Evolutionary conservation across 2,113 vertebrate species (phyloP).

Genomic region (Calyptommatus sinebrachiatus): DNA sequence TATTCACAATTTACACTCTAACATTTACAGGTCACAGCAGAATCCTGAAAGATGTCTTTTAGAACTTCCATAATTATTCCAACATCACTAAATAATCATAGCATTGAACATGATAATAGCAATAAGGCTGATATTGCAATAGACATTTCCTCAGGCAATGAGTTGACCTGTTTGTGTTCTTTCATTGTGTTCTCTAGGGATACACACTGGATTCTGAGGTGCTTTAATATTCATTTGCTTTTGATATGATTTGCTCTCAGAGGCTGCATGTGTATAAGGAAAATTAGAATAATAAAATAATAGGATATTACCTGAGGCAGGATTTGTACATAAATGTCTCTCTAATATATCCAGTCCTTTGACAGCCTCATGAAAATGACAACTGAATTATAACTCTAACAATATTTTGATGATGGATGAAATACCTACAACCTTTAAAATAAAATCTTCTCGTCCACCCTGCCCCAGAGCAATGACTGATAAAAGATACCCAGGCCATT

Average conservation of each 20-base stretch:
- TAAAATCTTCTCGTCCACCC: neutral
- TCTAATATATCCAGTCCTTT: slow-evolving; percentile 50
- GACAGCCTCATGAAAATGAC: slow-evolving; percentile 45
- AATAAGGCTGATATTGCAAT: slow-evolving; percentile 24
- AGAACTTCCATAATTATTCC: slow-evolving; percentile 30
- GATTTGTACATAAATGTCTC: slow-evolving; percentile 51
- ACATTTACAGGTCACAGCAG: slow-evolving; percentile 17
- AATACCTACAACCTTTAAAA: slow-evolving; percentile 46
- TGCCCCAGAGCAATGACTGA: neutral
- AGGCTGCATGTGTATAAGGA: slow-evolving; percentile 54
- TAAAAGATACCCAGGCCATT: slow-evolving; percentile 33
- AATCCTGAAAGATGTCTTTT: neutral
- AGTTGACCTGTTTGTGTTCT: slow-evolving; percentile 35
- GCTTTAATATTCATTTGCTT: slow-evolving; percentile 59
- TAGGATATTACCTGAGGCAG: slow-evolving; percentile 60
- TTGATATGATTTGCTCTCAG: slow-evolving; percentile 55
- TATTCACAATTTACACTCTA: slow-evolving; percentile 29
- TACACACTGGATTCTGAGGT: slow-evolving; percentile 10
- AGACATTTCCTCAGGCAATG: slow-evolving; percentile 27
- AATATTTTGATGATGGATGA: slow-evolving; percentile 61
- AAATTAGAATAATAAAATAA: slow-evolving; percentile 66
- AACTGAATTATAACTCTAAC: slow-evolving; percentile 64
- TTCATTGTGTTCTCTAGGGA: slow-evolving; percentile 50
- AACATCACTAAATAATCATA: slow-evolving; percentile 34
- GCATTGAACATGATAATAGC: slow-evolving; percentile 7